Evolutionary conservation across 1,140 invertebrate genomes (phyloP), one percentile per base, ranked within the genome.

Genomic region (Bombus ignitus): DNA sequence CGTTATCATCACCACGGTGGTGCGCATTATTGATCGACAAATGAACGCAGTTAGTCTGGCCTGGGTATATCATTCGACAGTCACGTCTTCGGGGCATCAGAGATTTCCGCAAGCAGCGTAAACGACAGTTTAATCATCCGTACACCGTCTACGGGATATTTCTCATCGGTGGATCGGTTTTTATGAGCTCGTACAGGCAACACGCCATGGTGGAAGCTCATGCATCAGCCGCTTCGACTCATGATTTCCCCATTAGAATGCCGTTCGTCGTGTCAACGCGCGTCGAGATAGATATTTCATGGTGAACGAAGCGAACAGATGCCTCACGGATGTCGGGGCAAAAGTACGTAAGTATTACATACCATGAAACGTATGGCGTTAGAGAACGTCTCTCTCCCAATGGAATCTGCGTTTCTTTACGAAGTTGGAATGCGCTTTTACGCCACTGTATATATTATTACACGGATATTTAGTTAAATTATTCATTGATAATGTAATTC

Each of bases 281-380:
- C 42, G 65, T 85, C 84, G 82, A 71, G 85, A 89, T 88, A 89
- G 91, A 92, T 92, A 90, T 92, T 92, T 92, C 87, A 92, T 87
- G 89, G 85, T 83, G 79, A 84, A 84, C 66, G 25, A 79, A 18
- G 66, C 85, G 72, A 80, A 81, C 87, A 87, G 82, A 87, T 76
- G 87, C 88, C 62, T 81, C 47, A 83, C 81, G 82, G 82, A 73
- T 81, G 76, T 71, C 57, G n/a, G 44, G 57, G 47, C 47, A 53
- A 22, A 53, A 53, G 47, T 22, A 53, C 47, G 47, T 53, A 53
- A 72, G 47, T 32, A 62, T n/a, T 47, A 53, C 18, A 53, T 72
- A 39, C 35, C 25, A 22, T 76, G 35, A 25, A 37, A 25, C 74
- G n/a, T 28, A 42, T 32, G 28, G 8, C 74, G 57, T 18, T 70